These are phyloP conservation scores for Oncorhynchus mykiss DNA, from an alignment of 2,113 vertebrate species.

Conservation along the genomic window DNA sequence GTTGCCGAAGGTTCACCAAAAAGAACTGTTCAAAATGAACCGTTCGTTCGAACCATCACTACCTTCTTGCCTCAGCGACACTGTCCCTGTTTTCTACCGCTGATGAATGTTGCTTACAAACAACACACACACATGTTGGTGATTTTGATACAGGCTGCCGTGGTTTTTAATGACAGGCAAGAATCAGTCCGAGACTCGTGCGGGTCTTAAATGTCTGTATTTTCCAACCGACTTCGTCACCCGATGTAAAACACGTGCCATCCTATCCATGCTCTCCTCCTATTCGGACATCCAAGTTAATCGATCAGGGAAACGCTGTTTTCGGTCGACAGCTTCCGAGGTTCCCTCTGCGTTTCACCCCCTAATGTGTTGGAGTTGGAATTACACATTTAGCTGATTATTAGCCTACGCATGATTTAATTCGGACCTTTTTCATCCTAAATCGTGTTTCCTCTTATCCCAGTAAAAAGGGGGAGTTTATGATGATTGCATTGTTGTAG, in stretches of 20 bases:
- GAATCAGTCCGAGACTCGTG: conserved; percentile 1
- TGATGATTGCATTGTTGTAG: conserved; percentile 54
- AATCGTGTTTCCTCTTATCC: conserved; percentile 3
- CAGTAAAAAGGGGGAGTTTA: conserved; percentile 18
- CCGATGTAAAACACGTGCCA: conserved; percentile 46
- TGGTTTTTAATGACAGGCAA: neutral
- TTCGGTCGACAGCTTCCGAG: conserved; percentile 18
- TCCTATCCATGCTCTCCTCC: conserved; percentile 49
- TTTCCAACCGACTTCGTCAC: conserved; percentile 39
- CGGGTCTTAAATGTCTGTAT: neutral
- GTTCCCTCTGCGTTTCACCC: neutral
- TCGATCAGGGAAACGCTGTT: conserved; percentile 52
- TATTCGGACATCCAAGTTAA: conserved; percentile 51
- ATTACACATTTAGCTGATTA: neutral
- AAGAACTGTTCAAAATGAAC: too few relatives aligned
- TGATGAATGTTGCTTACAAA: neutral
- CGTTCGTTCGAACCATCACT: neutral
- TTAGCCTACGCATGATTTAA: neutral
- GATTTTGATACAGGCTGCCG: neutral
- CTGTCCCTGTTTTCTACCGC: neutral
- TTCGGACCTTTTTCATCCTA: neutral
- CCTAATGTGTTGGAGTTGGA: neutral
- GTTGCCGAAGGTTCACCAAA: too few relatives aligned
- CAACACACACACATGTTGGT: neutral
- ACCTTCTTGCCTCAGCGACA: neutral